A percentile compares a stretch with the other conserved stretches of the same genome.
Evolutionary conservation across 2,888 invertebrate genomes (phyloP).

Genomic region (Boloria euphrosyne): DNA sequence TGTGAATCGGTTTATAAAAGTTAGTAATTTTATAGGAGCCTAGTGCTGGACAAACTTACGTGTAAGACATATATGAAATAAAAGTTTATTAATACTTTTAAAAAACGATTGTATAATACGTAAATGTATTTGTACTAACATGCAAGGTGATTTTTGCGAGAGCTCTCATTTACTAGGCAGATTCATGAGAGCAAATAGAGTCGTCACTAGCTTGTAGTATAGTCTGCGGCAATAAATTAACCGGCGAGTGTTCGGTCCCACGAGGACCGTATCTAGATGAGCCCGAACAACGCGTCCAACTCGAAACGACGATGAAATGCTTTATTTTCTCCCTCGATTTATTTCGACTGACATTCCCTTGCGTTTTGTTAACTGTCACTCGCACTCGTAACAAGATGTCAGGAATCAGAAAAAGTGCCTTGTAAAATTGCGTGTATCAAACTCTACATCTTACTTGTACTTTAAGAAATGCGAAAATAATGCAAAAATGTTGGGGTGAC

Average conservation of each 20-base stretch:
- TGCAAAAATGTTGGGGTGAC: not conserved
- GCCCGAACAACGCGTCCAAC: constrained; percentile 56
- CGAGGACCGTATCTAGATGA: constrained; percentile 78
- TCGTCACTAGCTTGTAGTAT: constrained; percentile 77
- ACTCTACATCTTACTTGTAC: constrained; percentile 12
- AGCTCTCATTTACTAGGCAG: constrained; percentile 44
- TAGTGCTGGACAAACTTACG: too few relatives aligned
- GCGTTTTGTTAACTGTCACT: constrained; percentile 75
- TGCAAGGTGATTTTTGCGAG: constrained; percentile 35
- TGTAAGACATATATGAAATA: too few relatives aligned
- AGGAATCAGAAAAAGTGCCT: constrained; percentile 26
- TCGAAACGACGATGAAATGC: constrained; percentile 70
- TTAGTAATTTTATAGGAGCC: too few relatives aligned
- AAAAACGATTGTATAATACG: not conserved
- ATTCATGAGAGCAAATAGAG: constrained; percentile 63
- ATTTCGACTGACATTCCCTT: constrained; percentile 71
- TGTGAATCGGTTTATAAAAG: too few relatives aligned
- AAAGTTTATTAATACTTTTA: not conserved
- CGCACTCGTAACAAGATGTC: constrained; percentile 46
- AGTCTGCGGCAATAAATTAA: constrained; percentile 76
- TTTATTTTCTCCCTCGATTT: constrained; percentile 75
- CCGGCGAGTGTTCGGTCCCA: constrained; percentile 70
- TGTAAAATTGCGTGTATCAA: constrained; percentile 13
- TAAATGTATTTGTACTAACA: not conserved
- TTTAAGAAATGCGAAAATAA: not conserved